These are phyloP conservation scores for Bradypodion pumilum DNA, from an alignment of 2,797 vertebrate species.

Conservation along the genomic window DNA sequence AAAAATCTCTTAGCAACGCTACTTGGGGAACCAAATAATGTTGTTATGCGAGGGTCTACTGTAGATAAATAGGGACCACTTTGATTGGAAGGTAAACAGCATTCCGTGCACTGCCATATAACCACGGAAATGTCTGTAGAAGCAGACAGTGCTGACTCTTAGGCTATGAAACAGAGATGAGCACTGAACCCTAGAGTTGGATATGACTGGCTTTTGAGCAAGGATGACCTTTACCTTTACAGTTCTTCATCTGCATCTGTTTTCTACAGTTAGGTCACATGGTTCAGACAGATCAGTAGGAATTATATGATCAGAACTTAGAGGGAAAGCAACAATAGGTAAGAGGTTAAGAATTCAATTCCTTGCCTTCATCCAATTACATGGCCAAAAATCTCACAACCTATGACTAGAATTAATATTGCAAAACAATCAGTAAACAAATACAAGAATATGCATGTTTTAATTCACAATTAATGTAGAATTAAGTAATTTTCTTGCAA, in stretches of 20 bases:
- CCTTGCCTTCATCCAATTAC: neutral
- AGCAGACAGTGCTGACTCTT: no score
- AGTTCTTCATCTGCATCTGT: conserved; percentile 5
- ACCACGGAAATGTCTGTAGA: no score
- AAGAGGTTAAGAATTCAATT: neutral
- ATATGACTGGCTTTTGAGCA: no score
- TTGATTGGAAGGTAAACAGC: no score
- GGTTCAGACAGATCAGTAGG: neutral
- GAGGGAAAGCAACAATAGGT: neutral
- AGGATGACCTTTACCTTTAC: no score
- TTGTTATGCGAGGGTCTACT: no score
- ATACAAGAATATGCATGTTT: neutral
- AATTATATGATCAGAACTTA: neutral
- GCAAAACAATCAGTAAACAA: neutral
- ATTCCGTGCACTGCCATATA: no score
- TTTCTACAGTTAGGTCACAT: conserved; percentile 15
- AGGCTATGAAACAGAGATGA: no score
- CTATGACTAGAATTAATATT: neutral
- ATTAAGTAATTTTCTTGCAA: neutral
- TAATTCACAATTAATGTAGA: neutral
- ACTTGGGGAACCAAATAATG: no score
- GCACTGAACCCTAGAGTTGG: no score
- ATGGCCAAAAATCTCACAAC: neutral
- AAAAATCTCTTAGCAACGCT: no score
- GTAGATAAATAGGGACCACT: no score